Evolutionary conservation across 2,888 invertebrate genomes (phyloP).

Genomic region (Lasioglossum figueresi): DNA sequence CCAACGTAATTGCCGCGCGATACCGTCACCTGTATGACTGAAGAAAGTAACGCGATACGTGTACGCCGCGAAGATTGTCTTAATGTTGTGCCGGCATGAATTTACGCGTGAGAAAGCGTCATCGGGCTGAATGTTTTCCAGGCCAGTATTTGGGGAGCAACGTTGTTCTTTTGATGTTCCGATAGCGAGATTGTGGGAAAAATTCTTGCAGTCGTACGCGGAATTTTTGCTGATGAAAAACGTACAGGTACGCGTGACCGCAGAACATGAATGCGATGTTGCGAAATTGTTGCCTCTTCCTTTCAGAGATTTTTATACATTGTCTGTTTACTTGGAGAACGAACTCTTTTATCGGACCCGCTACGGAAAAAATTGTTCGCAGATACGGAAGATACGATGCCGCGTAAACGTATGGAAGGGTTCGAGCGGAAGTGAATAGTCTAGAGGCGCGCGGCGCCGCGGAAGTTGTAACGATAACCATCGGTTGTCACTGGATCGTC

Average conservation of each 20-base stretch:
- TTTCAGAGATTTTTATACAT: neutral
- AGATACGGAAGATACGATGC: neutral
- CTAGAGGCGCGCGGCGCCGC: constrained; percentile 4
- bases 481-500: constrained; percentile 44
- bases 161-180: neutral
- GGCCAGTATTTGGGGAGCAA: neutral
- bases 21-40: neutral
- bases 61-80: neutral
- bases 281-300: neutral
- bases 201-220: neutral
- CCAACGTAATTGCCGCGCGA: constrained; percentile 32
- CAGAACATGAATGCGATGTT: neutral
- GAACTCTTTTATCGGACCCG: no score
- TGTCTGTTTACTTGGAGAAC: neutral
- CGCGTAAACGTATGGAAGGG: neutral
- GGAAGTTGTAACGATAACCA: constrained; percentile 53
- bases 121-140: neutral
- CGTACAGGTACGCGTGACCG: neutral
- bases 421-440: neutral
- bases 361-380: no score
- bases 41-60: constrained; percentile 1
- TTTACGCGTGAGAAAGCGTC: neutral
- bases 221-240: neutral
- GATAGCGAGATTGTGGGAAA: neutral
- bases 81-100: neutral